Evolutionary conservation across 1,140 invertebrate species (phyloP).

Genomic region (Nasonia giraulti): DNA sequence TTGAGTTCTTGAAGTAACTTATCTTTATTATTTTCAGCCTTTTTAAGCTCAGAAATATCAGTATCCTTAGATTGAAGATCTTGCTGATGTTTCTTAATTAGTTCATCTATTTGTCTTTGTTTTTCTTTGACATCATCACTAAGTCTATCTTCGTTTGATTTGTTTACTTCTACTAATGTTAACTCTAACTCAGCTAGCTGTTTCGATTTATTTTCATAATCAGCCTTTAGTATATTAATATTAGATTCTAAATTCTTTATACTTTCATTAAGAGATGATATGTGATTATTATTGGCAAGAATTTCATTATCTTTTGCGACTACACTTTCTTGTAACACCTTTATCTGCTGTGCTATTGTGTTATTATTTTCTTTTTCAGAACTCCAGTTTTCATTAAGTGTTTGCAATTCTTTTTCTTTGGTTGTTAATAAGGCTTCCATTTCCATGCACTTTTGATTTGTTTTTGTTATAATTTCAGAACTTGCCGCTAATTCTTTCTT

Average conservation of each 20-base stretch:
- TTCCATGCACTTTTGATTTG: slow-evolving; percentile 53
- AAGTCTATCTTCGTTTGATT: slow-evolving; percentile 8
- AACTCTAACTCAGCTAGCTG: slow-evolving; percentile 29
- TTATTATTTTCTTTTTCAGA: slow-evolving; percentile 51
- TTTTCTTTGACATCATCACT: slow-evolving; percentile 29
- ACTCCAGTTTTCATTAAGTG: slow-evolving; percentile 47
- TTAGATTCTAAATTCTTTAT: slow-evolving; percentile 55
- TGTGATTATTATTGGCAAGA: slow-evolving; percentile 53
- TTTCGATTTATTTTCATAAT: slow-evolving; percentile 52
- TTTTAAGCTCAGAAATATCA: slow-evolving; percentile 41
- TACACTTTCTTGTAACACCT: slow-evolving; percentile 57
- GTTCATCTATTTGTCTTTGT: slow-evolving; percentile 41
- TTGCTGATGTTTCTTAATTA: slow-evolving; percentile 29
- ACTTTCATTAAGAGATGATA: slow-evolving; percentile 59
- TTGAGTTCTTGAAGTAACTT: slow-evolving; percentile 36
- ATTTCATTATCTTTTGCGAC: slow-evolving; percentile 56
- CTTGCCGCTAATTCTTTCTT: slow-evolving; percentile 53
- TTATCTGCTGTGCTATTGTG: slow-evolving; percentile 41
- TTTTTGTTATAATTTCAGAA: slow-evolving; percentile 42
- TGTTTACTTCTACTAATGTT: slow-evolving; percentile 18
- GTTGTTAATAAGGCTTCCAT: slow-evolving; percentile 23
- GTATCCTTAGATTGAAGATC: slow-evolving; percentile 39
- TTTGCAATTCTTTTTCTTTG: slow-evolving; percentile 47
- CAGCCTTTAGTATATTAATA: slow-evolving; percentile 46
- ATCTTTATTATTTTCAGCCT: slow-evolving; percentile 42